Conservation (phyloP, 2,113 vertebrate genomes). For the Chloropsis hardwickii region DNA sequence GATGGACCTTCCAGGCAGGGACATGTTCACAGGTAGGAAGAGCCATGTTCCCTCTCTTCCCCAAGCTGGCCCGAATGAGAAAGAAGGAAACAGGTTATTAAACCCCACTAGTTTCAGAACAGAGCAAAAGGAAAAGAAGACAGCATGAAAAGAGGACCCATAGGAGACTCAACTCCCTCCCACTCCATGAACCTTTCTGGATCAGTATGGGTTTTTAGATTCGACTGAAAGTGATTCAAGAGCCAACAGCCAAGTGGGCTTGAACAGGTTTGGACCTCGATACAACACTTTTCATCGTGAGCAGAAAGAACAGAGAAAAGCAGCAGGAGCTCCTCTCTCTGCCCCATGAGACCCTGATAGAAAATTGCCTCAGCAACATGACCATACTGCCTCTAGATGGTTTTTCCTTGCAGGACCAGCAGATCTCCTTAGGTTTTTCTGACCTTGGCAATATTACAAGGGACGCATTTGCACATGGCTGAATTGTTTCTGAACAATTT, state of each 20-base stretch:
- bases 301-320: neutral
- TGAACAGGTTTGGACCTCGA: neutral
- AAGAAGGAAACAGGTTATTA: neutral
- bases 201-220: neutral
- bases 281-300: neutral
- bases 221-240: neutral
- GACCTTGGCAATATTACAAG: slow-evolving; percentile 14
- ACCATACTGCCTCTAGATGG: neutral
- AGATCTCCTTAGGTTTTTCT: neutral
- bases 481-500: neutral
- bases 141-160: neutral
- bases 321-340: neutral
- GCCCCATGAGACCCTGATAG: neutral
- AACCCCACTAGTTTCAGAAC: neutral
- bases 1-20: neutral
- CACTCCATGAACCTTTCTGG: neutral
- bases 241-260: neutral
- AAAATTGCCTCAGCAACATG: neutral
- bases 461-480: neutral
- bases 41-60: neutral
- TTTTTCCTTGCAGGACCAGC: neutral
- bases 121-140: neutral
- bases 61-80: neutral
- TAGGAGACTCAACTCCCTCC: neutral
- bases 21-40: neutral